Percentiles rank a stretch among this genome's conserved stretches.
These are phyloP conservation scores for Microplitis deprimator DNA, from an alignment of 2,888 invertebrate genomes.

Conservation along the genomic window DNA sequence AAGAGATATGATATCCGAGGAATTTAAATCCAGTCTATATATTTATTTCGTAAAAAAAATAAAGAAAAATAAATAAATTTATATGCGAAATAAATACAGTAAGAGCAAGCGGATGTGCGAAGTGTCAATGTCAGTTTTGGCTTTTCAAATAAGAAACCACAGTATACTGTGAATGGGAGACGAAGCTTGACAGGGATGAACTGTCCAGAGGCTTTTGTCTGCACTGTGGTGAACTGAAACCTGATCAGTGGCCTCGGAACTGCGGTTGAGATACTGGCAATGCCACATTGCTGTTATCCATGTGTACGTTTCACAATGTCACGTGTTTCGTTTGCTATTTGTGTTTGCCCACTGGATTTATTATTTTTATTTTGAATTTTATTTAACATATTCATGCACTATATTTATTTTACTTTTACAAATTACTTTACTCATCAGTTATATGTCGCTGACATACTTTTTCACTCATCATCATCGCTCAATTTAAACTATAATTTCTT, in stretches of 20 bases:
- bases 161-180: constrained; percentile 47
- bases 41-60: not conserved
- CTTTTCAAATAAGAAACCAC: constrained; percentile 49
- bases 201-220: constrained; percentile 49
- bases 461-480: not conserved
- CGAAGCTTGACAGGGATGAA: constrained; percentile 45
- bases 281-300: constrained; percentile 10
- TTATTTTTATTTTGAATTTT: not conserved
- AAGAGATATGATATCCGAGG: not conserved
- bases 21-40: not conserved
- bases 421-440: not conserved
- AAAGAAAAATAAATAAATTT: not conserved
- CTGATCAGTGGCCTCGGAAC: constrained; percentile 46
- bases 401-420: constrained; percentile 3
- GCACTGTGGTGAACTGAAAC: constrained; percentile 45
- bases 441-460: not conserved
- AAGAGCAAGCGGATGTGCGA: constrained; percentile 48
- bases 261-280: constrained; percentile 33
- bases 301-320: constrained; percentile 1
- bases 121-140: constrained; percentile 47
- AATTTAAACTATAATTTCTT: not conserved
- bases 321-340: constrained; percentile 5
- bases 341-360: not conserved
- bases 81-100: not conserved
- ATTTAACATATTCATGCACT: not conserved